Percentiles rank a stretch among this genome's conserved stretches.
Conservation (phyloP, 1,140 invertebrate species). For the Zaprionus taronus region DNA sequence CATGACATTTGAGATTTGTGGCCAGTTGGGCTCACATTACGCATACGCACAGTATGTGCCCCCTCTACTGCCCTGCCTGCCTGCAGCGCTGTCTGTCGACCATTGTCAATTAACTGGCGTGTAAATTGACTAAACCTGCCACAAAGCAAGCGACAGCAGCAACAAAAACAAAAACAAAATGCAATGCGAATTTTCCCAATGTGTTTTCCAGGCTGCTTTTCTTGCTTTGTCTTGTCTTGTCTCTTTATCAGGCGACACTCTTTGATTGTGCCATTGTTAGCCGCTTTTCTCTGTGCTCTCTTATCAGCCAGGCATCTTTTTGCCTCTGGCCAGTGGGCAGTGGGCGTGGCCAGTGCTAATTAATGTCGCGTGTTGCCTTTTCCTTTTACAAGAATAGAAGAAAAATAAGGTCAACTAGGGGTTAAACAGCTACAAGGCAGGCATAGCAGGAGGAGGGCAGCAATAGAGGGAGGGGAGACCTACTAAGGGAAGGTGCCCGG, state of each 20-base stretch:
- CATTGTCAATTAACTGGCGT: constrained; percentile 63
- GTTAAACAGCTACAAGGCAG: constrained; percentile 28
- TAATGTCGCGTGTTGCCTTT: constrained; percentile 45
- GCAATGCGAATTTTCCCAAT: constrained; percentile 28
- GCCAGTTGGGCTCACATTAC: constrained; percentile 64
- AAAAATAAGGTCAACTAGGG: constrained; percentile 64
- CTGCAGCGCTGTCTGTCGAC: constrained; percentile 1
- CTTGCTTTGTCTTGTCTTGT: constrained; percentile 11
- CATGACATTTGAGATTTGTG: constrained; percentile 80
- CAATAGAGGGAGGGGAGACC: neutral
- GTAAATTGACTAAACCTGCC: constrained; percentile 64
- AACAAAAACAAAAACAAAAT: constrained; percentile 18
- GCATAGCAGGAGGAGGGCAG: too few relatives aligned
- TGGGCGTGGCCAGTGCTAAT: constrained; percentile 38
- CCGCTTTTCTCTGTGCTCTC: constrained; percentile 5
- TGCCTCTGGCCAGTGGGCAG: neutral
- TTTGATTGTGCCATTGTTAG: constrained; percentile 19
- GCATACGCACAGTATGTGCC: constrained; percentile 75
- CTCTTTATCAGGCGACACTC: constrained; percentile 31
- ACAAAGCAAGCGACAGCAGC: constrained; percentile 3
- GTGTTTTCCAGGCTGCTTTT: constrained; percentile 33
- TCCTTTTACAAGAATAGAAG: constrained; percentile 25
- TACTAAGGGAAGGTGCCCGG: constrained; percentile 28
- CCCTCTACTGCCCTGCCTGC: neutral
- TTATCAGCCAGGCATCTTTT: constrained; percentile 39